phyloP scores from a whole-genome alignment of 2,888 invertebrate species.

The Octonoba sinensis region DNA sequence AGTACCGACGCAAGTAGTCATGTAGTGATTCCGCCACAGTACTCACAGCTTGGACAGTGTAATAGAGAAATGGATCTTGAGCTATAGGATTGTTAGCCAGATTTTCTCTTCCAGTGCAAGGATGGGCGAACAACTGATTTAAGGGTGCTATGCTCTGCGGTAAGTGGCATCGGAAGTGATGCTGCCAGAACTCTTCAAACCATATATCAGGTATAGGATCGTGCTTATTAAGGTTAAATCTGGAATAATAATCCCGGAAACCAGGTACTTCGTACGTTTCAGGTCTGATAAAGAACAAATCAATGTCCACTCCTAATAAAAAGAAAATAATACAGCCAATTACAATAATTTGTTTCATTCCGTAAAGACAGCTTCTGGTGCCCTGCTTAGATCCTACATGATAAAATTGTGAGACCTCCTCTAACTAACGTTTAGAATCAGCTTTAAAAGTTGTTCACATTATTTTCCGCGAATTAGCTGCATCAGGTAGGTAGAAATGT shows the following conservation, averaged over 20 bases:
- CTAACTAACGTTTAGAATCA: too few species aligned
- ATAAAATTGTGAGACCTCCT: too few species aligned
- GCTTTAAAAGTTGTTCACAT: too few species aligned
- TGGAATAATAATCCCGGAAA: conserved; percentile 69
- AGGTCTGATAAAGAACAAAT: conserved; percentile 66
- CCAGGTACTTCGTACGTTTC: conserved; percentile 68
- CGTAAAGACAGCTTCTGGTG: too few species aligned
- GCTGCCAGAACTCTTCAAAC: conserved; percentile 72
- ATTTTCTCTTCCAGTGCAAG: conserved; percentile 68
- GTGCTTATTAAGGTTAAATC: conserved; percentile 69
- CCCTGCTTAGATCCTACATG: too few species aligned
- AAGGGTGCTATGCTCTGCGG: conserved; percentile 67
- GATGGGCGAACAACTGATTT: conserved; percentile 65
- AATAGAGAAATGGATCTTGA: conserved; percentile 70
- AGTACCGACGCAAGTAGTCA: conserved; percentile 68
- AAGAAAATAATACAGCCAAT: too few species aligned
- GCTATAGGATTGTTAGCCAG: conserved; percentile 65
- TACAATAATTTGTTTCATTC: too few species aligned
- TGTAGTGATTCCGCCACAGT: conserved; percentile 70
- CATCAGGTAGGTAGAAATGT: too few species aligned
- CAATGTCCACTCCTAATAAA: conserved; percentile 66
- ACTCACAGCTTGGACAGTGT: conserved; percentile 70
- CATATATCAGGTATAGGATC: conserved; percentile 71
- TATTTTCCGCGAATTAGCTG: too few species aligned
- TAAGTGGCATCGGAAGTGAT: conserved; percentile 69